Conservation (phyloP, 2,113 vertebrate genomes). For the Martes martes region DNA sequence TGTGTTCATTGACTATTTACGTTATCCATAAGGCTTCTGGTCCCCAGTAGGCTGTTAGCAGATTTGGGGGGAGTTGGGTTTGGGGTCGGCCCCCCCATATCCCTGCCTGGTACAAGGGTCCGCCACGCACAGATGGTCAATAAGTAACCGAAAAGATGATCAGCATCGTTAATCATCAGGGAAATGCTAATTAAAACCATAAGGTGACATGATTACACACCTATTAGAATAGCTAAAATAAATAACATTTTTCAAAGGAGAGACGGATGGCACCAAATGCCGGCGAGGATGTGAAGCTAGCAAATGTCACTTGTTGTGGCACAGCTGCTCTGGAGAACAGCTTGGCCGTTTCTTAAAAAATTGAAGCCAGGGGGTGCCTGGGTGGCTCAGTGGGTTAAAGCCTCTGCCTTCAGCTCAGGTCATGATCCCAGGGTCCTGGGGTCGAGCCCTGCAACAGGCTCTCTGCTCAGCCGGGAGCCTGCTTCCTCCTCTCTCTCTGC, state of each 20-base stretch:
- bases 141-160: not conserved
- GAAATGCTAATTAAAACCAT: not conserved
- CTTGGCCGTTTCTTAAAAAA: not conserved
- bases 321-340: not conserved
- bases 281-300: not conserved
- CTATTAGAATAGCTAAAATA: not conserved
- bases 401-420: no score
- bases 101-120: not conserved
- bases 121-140: no score
- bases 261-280: not conserved
- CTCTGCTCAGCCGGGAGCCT: no score
- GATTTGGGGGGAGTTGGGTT: not conserved
- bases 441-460: no score
- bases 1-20: not conserved
- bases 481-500: no score
- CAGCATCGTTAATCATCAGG: rapidly evolving
- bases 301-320: not conserved
- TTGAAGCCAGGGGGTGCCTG: no score
- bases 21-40: not conserved
- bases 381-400: no score
- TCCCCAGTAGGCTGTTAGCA: not conserved
- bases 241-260: not conserved
- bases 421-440: no score
- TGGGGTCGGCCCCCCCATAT: not conserved
- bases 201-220: not conserved